Base-by-base conservation (phyloP, 2,888 invertebrate genomes). In the Lymantria dispar region DNA sequence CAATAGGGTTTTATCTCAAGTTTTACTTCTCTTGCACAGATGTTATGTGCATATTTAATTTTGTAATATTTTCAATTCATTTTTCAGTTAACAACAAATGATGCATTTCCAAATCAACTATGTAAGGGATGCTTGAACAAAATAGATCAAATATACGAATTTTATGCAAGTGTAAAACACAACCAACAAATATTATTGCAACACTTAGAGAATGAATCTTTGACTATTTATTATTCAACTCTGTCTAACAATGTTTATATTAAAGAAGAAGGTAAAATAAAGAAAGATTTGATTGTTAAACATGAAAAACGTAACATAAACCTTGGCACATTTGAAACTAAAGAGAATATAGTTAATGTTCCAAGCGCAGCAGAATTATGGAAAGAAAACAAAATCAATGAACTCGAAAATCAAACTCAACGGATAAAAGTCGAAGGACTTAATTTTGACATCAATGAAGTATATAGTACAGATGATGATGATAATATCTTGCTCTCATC, bases 51-150 rank as follows among this genome's bases (percentile, higher is more conserved):
- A n/a, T n/a, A n/a, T n/a, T n/a, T n/a, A 22, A 22, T 22, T 22
- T 5, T 22, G 2, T 22, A 22, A 22, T 22, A 22, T 22, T 22
- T 22, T 3, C 2, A 22, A 22, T 2, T 3, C 5, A 22, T 3
- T 22, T 54, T 56, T 47, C 76, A 85, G 85, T 66, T 84, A 44
- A 13, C 52, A 14, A n/a, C 67, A 7, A 58, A 64, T 1, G 45
- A 74, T 30, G 46, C 33, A 0, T 63, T 83, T 0, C 85, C 85
- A 0, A 72, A 59, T n/a, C 60, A 65, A 12, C 54, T 81, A 15
- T 86, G 86, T 45, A 45, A 56, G 8, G 12, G 29, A 9, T 86
- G 86, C 52, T 40, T 65, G 1, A 53, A 65, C 10, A 76, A 68
- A 67, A 60, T 83, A n/a, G 58, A 73, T 43, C 58, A 78, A 43